Evolutionary conservation across 1,140 invertebrate species (phyloP).

Genomic region (Fopius arisanus): DNA sequence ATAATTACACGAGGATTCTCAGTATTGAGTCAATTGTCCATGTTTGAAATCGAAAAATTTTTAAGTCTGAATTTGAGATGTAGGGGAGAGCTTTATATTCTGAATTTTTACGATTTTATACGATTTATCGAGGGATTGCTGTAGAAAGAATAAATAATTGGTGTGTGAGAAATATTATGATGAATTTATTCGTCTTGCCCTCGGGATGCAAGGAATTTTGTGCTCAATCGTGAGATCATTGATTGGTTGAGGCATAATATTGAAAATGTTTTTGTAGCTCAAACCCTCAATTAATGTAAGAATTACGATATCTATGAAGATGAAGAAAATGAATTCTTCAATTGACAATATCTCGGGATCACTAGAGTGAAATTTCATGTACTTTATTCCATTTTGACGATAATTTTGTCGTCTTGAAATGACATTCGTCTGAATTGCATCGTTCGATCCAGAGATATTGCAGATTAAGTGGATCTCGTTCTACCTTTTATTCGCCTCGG

Average conservation of each 20-base stretch:
- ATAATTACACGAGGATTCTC: neutral
- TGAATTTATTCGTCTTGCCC: neutral
- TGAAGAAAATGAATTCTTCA: too few species aligned
- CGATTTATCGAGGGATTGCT: neutral
- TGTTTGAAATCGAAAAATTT: neutral
- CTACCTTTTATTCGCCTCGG: too few species aligned
- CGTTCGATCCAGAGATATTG: too few species aligned
- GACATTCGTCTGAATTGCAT: too few species aligned
- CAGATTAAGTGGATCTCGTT: too few species aligned
- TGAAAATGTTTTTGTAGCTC: neutral
- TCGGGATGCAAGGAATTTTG: neutral
- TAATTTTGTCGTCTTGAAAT: too few species aligned
- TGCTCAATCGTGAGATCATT: neutral
- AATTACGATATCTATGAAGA: neutral
- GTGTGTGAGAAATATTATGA: neutral
- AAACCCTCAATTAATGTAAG: neutral
- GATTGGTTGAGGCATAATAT: too few species aligned
- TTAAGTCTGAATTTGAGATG: slow-evolving; percentile 7
- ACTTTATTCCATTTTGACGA: too few species aligned
- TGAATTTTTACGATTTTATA: slow-evolving; percentile 13
- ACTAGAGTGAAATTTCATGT: too few species aligned
- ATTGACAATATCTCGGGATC: too few species aligned
- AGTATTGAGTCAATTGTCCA: neutral
- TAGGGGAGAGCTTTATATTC: slow-evolving; percentile 7
- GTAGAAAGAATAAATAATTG: neutral